A percentile compares a stretch with the other conserved stretches of the same genome.
These are phyloP conservation scores for Onychomys torridus DNA, from an alignment of 2,797 vertebrate genomes.

Conservation along the genomic window DNA sequence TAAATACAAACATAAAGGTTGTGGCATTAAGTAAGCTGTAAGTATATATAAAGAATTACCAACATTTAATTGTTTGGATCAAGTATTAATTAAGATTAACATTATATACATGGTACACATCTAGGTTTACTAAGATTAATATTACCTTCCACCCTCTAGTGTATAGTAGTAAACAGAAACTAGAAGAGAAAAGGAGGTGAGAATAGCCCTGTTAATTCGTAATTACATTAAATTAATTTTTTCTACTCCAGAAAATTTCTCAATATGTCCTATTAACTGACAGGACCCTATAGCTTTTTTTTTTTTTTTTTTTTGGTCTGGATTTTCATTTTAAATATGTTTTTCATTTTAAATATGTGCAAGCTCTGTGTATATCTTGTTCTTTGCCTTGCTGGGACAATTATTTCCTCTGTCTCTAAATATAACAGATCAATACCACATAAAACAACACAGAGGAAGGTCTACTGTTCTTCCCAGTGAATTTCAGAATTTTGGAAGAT, in stretches of 20 bases:
- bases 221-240: background rate
- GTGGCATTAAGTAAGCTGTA: background rate
- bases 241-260: background rate
- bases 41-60: background rate
- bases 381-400: rapidly evolving
- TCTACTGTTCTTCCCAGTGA: background rate
- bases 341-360: background rate
- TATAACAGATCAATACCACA: background rate
- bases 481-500: background rate
- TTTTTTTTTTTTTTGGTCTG: background rate
- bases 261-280: background rate
- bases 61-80: background rate
- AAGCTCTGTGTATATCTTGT: no score
- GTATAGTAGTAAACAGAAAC: background rate
- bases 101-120: background rate
- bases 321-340: background rate
- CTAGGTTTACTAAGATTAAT: background rate
- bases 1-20: background rate
- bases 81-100: background rate
- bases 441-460: background rate
- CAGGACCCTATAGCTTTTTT: background rate
- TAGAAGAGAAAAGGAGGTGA: background rate
- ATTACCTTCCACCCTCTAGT: background rate
- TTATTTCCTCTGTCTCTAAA: background rate
- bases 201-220: background rate